Base-by-base conservation (phyloP, 1,140 invertebrate species). In the Nomia melanderi region DNA sequence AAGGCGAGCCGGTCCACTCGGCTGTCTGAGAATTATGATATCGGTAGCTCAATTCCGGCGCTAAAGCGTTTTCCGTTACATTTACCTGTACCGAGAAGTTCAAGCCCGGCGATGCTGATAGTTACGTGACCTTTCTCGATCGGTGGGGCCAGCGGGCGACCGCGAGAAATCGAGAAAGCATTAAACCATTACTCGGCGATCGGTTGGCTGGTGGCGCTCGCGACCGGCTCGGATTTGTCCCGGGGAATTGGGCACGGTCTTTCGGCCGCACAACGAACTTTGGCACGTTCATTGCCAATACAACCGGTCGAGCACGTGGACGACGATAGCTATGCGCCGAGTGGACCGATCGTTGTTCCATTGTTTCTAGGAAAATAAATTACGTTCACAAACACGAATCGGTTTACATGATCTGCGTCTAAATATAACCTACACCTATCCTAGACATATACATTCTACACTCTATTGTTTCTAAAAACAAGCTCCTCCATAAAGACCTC, bases 101-200 rank as follows among this genome's bases (percentile, higher is more conserved):
- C 62, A n/a, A n/a, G 44, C 25, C 41, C 33, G 47, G 27, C 25
- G 50, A 29, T 67, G 36, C 62, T 39, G 65, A 66, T 79, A 82
- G 60, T 73, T 78, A 74, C 65, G 78, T 69, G 59, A 77, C 41
- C 71, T 77, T 75, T 78, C 84, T 71, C 64, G 4, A 14, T n/a
- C n/a, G n/a, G n/a, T n/a, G n/a, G n/a, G 36, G 36, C 20, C 50
- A 33, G 53, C 70, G 66, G 57, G 25, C 66, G 81, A 47, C 59
- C 70, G 64, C 77, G 70, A 72, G 67, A 77, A 85, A 84, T 85
- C 81, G 79, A 80, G 74, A 57, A 77, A 76, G 79, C 73, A 86
- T 84, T 86, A 80, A 87, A 74, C 84, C 69, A 86, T 87, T 87
- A 87, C 64, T 47, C 41, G 75, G 47, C 78, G 66, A 81, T 85